phyloP scores from a whole-genome alignment of 2,888 invertebrate species.

The Epistrophe eligans region DNA sequence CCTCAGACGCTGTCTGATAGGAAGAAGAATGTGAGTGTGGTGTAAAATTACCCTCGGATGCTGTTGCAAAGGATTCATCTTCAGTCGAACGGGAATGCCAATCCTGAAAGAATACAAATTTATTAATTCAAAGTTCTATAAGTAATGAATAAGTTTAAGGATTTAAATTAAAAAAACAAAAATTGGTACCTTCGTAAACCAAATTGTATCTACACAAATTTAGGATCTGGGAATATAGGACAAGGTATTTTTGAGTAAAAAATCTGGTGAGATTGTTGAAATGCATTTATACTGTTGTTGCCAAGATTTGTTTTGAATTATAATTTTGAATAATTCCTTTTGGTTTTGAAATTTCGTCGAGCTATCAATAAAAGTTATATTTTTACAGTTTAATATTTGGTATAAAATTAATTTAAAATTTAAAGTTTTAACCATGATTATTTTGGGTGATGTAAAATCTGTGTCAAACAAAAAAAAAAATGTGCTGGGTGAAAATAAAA shows the following conservation, averaged over 20 bases:
- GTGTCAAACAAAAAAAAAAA: not conserved
- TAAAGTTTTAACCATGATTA: not conserved
- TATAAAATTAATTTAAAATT: not conserved
- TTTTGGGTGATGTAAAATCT: not conserved
- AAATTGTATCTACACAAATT: not conserved
- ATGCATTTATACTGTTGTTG: constrained; percentile 12
- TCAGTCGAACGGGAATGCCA: constrained; percentile 85
- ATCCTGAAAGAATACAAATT: constrained; percentile 79
- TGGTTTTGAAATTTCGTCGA: not conserved
- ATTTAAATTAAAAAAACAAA: not conserved
- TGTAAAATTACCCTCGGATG: constrained; percentile 87
- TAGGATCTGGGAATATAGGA: constrained; percentile 25
- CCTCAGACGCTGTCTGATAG: constrained; percentile 88
- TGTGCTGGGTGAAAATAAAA: not conserved
- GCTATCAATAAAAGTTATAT: constrained; percentile 19
- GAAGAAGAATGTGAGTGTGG: constrained; percentile 88
- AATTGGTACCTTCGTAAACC: not conserved
- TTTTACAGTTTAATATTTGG: not conserved
- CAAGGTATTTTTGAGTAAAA: constrained; percentile 9
- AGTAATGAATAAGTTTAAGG: not conserved
- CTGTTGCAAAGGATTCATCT: constrained; percentile 88
- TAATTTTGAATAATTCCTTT: not conserved
- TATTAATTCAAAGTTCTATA: not conserved
- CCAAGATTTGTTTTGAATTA: not conserved
- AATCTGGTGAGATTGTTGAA: not conserved